Base-by-base conservation (phyloP, 2,797 vertebrate species). In the Sparidentex hasta region DNA sequence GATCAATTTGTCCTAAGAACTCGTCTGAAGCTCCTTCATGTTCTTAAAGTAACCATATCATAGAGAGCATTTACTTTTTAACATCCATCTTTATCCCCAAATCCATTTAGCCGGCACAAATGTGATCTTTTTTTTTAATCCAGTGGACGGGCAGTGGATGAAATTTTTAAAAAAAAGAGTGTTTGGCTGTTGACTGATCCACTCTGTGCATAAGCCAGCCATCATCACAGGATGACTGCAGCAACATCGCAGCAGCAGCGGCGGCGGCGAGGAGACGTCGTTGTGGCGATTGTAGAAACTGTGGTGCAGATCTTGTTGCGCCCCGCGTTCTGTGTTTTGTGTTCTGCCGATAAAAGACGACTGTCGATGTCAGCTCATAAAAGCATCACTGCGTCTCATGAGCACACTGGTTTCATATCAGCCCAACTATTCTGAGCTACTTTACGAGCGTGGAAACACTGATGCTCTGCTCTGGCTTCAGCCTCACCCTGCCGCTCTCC, bases 71-170 rank as follows among this genome's bases (percentile, higher is more conserved):
- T 88, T 72, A 82, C 78, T 73, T 80, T 38, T 29, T 29, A 20
- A 27, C 76, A 21, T 73, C 62, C 65, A 76, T 73, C 73, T 86
- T 77, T 66, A 86, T 81, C 74, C 74, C 5, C 29, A 65, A 78
- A 79, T 83, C 84, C 84, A 75, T 86, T 85, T 86, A 87, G 76
- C 62, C 27, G 74, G 17, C 61, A 75, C 76, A 70, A 73, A 87
- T 74, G 83, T 71, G 61, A 83, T 84, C 64, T 48, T 58, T 64
- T 29, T 65, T 65, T 76, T 73, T 76, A 85, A 87, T 84, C 85
- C 71, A 11, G 69, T 69, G 7, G 69, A 64, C 12, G 66, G 65
- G 33, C 58, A 38, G 44, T 18, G 55, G 33, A 62, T 41, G 52
- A 65, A 67, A 9, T 71, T 27, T 20, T 52, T 33, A 33, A 33